Evolutionary conservation across 1,140 invertebrate species (phyloP), one percentile per base, ranked within the genome.

Genomic region (Drosophila mojavensis): DNA sequence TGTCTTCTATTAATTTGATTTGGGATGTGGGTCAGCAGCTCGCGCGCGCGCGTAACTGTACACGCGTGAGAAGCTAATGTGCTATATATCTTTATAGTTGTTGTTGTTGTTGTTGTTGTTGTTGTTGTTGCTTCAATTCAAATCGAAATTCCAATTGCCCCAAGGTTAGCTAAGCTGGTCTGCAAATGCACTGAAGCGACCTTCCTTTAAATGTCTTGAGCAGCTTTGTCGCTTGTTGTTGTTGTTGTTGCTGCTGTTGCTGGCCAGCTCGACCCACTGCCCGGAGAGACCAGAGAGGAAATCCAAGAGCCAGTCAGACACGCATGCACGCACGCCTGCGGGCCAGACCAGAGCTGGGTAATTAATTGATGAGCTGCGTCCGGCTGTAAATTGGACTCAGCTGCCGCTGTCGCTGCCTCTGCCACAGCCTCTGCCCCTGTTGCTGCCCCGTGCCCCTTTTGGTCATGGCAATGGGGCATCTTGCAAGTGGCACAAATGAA

Each of bases 361-460:
- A 89, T 86, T 88, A 86, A 86, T 86, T 86, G 83, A 86, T 86
- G 83, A 86, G 79, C 76, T 79, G 79, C 78, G 79, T 73, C 75
- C 79, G 83, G 79, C 82, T 80, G 76, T 69, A 83, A 86, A 86
- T 89, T 83, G 79, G 59, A 85, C 33, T 43, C 64, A 11, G 17
- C 24, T 30, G n/a, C 26, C 4, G 11, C 6, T 24, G 47, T 20
- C n/a, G 45, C 45, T 48, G 48, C 58, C 20, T 28, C 28, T 30
- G 17, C 17, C 9, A 9, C 6, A 3, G 47, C 17, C 9, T 1
- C 33, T 24, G 17, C 26, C 10, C 3, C 6, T 3, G 45, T 53
- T 62, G 79, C 71, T 76, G 76, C 80, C 20, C 7, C 1, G 5
- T 24, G 24, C 4, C 5, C 30, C 15, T 51, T 11, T 33, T 61